Conservation (phyloP, 2,797 vertebrate genomes). For the Zalophus californianus region DNA sequence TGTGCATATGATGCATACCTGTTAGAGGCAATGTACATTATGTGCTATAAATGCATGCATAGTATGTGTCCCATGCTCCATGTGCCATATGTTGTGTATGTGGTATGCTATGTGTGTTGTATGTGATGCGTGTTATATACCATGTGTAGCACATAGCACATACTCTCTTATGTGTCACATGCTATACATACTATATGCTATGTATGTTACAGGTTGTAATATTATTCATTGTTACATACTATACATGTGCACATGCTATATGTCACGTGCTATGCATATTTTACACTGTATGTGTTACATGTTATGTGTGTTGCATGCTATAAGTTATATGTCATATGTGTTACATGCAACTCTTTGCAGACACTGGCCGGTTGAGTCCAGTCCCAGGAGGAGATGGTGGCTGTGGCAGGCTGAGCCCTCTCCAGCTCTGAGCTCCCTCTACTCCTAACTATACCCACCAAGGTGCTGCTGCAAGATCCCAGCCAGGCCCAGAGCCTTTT, state of each 20-base stretch:
- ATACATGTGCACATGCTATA: not conserved
- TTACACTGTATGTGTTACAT: not conserved
- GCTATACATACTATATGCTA: too few relatives aligned
- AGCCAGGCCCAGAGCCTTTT: not conserved
- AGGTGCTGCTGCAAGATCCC: not conserved
- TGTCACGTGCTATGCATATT: too few relatives aligned
- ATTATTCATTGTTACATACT: not conserved
- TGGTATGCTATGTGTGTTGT: too few relatives aligned
- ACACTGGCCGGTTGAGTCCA: not conserved
- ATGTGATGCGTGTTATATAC: not conserved
- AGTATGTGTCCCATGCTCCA: not conserved
- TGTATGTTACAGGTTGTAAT: fast-evolving
- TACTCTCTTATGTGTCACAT: not conserved
- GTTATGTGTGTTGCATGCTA: not conserved
- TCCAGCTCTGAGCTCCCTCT: not conserved
- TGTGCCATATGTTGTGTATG: not conserved
- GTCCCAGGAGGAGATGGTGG: not conserved
- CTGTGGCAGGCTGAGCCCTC: not conserved
- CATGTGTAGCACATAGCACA: not conserved
- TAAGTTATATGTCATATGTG: not conserved
- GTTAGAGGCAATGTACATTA: not conserved
- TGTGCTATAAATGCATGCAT: not conserved
- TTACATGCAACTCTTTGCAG: not conserved
- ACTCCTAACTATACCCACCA: not conserved
- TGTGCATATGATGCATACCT: not conserved